Base-by-base conservation (phyloP, 2,888 invertebrate genomes). In the Heptascelio sp. region DNA sequence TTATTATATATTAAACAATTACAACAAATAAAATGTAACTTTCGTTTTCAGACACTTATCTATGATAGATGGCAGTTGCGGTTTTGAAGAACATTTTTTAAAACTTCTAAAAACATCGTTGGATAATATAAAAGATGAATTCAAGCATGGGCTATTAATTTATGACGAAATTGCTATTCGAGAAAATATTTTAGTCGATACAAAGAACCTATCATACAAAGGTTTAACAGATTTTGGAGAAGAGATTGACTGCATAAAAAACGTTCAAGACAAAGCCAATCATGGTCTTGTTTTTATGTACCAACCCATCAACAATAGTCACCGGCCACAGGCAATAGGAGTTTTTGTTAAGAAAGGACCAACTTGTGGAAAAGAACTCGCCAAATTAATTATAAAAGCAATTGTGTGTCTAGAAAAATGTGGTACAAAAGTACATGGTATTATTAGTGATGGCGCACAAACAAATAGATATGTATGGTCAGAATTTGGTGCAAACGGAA, bases 221-320 rank as follows among this genome's bases (percentile, higher is more conserved):
- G 86, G 87, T 17, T 51, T 85, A 13, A 46, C 65, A 30, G 82
- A 87, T 64, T 85, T 87, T 68, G 84, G 83, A 57, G 62, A 49
- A 34, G 65, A 73, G 40, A 34, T 34, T n/a, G 53, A 73, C 30
- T 34, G 23, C 15, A 19, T 23, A n/a, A n/a, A 64, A 11, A 80
- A 72, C 57, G 49, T 72, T 26, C 26, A 68, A 13, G 25, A 75
- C 13, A 80, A 67, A 21, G 87, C 86, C 1, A 80, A 86, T 71
- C 83, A 85, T 62, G 80, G 83, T 11, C 73, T 87, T 25, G 84
- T 87, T 5, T 65, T 87, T 17, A 87, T 87, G 86, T 87, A 80
- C 40, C 77, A 80, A 46, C 51, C 86, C 17, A 49, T 86, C 17
- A 80, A 73, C n/a, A 83, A 71, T 25, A 60, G 64, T 17, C 86